Base-by-base conservation (phyloP, 2,888 invertebrate species). In the Alloscopus bannaensis region DNA sequence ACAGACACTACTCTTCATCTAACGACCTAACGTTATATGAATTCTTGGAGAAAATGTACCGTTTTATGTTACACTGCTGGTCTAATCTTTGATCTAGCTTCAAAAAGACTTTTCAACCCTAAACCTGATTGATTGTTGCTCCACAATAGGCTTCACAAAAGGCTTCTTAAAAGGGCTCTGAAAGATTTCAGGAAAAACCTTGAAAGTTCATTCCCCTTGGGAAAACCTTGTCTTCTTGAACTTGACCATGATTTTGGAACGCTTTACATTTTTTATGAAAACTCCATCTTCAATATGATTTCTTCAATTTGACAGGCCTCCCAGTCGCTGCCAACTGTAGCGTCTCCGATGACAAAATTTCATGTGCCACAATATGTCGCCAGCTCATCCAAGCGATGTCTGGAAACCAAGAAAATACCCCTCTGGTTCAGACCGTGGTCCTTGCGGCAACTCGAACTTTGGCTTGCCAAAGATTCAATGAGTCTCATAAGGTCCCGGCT, bases 341-440 rank as follows among this genome's bases (percentile, higher is more conserved):
- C 60, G 80, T 79, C 11, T 76, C 68, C 29, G 81, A 82, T 52
- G 84, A 84, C 62, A 81, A 84, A 50, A 73, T 81, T 8, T 76
- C 81, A 29, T 85, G 85, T 70, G 81, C 84, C 11, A 82, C 81
- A 65, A 83, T 84, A n/a, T 85, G 85, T 42, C 77, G 84, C 4
- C 84, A 83, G 40, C 62, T 85, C n/a, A 83, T 84, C 8, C 83
- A 84, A 69, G 84, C 85, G 8, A 85, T 85, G 85, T 83, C 83
- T 13, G 81, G 81, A 65, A 82, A 81, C 18, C 73, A 83, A 65
- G 84, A 84, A 36, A 82, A 82, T 57, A 81, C 85, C 6, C 85
- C 83, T 11, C 47, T 85, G 52, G 83, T 85, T 55, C 85, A 85
- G 81, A 84, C 84, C 6, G 83, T 85, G 8, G 85, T 85, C 11